A percentile compares a stretch with the other conserved stretches of the same genome.
These are phyloP conservation scores for Antheraea pernyi DNA, from an alignment of 1,140 invertebrate genomes.

Conservation along the genomic window DNA sequence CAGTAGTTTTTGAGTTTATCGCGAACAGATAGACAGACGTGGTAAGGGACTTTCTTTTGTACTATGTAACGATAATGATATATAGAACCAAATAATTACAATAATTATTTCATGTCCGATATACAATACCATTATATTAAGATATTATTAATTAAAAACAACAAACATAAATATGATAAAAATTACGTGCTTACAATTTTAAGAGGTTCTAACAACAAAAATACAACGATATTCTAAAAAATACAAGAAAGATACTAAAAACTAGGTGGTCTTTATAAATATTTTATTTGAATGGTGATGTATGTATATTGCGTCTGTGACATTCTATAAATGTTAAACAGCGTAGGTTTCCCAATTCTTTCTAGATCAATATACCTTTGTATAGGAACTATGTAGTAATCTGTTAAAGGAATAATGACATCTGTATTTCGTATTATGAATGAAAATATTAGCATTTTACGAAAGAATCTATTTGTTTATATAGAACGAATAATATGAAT, in stretches of 20 bases:
- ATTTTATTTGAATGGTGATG: neutral
- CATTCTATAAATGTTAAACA: neutral
- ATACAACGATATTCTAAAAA: no score
- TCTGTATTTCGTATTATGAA: neutral
- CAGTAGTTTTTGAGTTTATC: no score
- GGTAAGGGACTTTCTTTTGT: no score
- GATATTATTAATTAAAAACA: no score
- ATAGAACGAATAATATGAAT: neutral
- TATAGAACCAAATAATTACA: no score
- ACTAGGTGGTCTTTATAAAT: neutral
- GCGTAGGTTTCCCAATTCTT: neutral
- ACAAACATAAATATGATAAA: no score
- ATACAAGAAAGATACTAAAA: neutral
- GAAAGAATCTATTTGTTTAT: neutral
- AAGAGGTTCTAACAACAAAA: no score
- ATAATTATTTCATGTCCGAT: no score
- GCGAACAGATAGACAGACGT: no score
- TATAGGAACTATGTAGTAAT: neutral
- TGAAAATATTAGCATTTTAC: neutral
- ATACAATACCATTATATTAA: no score
- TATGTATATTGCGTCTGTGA: neutral
- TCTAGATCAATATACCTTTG: neutral
- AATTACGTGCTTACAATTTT: no score
- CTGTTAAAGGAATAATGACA: neutral
- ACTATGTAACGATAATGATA: no score